Evolutionary conservation across 2,113 vertebrate genomes (phyloP).

Genomic region (Dascyllus trimaculatus): DNA sequence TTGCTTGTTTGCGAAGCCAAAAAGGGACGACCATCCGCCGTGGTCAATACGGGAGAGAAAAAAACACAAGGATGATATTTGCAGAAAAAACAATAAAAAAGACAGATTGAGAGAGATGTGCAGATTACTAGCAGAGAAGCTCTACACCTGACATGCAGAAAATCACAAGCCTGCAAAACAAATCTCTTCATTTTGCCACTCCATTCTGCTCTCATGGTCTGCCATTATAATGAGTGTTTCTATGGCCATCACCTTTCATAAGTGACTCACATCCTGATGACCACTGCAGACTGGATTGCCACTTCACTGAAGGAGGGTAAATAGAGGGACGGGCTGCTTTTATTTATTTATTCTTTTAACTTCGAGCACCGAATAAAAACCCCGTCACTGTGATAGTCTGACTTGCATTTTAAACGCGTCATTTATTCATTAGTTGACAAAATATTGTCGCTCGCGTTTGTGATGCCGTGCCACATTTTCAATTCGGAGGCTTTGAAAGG

Average conservation of each 20-base stretch:
- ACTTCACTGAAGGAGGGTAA: slow-evolving; percentile 55
- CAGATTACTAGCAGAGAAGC: slow-evolving; percentile 22
- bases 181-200: slow-evolving; percentile 59
- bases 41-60: slow-evolving; percentile 38
- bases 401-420: slow-evolving; percentile 16
- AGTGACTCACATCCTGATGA: slow-evolving; percentile 62
- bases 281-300: slow-evolving; percentile 65
- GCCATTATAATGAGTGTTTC: slow-evolving; percentile 51
- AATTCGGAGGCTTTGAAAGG: slow-evolving; percentile 10
- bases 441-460: neutral
- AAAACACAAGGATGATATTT: slow-evolving; percentile 32
- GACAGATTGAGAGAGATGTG: neutral
- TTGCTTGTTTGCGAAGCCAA: slow-evolving; percentile 46
- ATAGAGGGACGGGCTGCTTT: slow-evolving; percentile 14
- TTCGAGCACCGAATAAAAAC: slow-evolving; percentile 25
- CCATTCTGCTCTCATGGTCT: slow-evolving; percentile 14
- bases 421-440: slow-evolving; percentile 23
- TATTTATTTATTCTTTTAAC: slow-evolving; percentile 33
- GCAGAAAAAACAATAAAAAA: neutral
- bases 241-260: slow-evolving; percentile 57
- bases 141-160: neutral
- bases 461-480: slow-evolving; percentile 1
- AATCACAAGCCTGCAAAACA: slow-evolving; percentile 50
- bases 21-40: slow-evolving; percentile 1
- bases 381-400: neutral